Percentiles rank a stretch among this genome's conserved stretches.
Evolutionary conservation across 1,140 invertebrate genomes (phyloP).

Genomic region (silkworm (Bombyx mori)): ASM3026992v2 NC_085120.1:5829001-5829500

Average conservation of each 20-base stretch:
- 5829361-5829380: too few species aligned
- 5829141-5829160: too few species aligned
- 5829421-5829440: too few species aligned
- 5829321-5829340: conserved; percentile 34
- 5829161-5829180: conserved; percentile 2
- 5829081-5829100: not conserved
- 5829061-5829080: not conserved
- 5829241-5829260: conserved; percentile 23
- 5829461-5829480: too few species aligned
- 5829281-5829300: conserved; percentile 20
- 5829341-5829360: conserved; percentile 12
- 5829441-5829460: too few species aligned
- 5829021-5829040: too few species aligned
- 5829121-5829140: not conserved
- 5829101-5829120: not conserved
- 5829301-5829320: conserved; percentile 52
- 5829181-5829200: conserved; percentile 26
- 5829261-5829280: conserved; percentile 24
- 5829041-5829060: too few species aligned
- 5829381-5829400: conserved; percentile 1
- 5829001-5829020: too few species aligned
- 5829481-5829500: too few species aligned
- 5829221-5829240: conserved; percentile 49
- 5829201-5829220: conserved; percentile 26
- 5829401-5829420: too few species aligned